Evolutionary conservation across 2,113 vertebrate species (phyloP).

Genomic region (Chionodraco myersi): DNA sequence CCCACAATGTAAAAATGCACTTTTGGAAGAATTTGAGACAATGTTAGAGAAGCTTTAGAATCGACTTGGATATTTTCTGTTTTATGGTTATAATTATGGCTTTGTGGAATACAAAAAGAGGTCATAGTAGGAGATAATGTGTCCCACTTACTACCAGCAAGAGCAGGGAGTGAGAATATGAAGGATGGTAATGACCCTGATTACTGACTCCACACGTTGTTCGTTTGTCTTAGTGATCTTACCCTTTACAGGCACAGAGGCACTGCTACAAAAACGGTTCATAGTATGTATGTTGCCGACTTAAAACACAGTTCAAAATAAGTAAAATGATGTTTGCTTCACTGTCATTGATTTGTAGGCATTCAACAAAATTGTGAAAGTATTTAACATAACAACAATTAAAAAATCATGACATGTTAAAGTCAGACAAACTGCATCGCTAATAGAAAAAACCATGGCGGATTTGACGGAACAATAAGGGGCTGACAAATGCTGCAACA

Average conservation of each 20-base stretch:
- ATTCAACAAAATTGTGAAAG: background rate
- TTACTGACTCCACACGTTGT: constrained; percentile 40
- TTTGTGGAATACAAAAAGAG: constrained; percentile 54
- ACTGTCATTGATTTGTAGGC: background rate
- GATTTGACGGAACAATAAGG: background rate
- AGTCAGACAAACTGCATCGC: background rate
- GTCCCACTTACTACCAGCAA: constrained; percentile 29
- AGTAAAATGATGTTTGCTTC: background rate
- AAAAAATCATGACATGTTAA: background rate
- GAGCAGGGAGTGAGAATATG: constrained; percentile 15
- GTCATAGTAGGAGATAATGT: constrained; percentile 31
- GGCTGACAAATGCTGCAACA: background rate
- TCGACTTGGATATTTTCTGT: constrained; percentile 26
- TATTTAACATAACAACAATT: background rate
- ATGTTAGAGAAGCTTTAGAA: constrained; percentile 9
- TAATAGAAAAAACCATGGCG: background rate
- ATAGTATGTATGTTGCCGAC: background rate
- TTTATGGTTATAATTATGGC: constrained; percentile 17
- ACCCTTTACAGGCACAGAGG: background rate
- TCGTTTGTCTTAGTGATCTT: constrained; percentile 46
- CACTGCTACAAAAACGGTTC: background rate
- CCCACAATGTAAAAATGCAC: constrained; percentile 8
- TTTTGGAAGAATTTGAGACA: constrained; percentile 21
- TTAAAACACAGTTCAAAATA: background rate
- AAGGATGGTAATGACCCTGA: constrained; percentile 40